Conservation (phyloP, 2,113 vertebrate species). For the Eulacestoma nigropectus region DNA sequence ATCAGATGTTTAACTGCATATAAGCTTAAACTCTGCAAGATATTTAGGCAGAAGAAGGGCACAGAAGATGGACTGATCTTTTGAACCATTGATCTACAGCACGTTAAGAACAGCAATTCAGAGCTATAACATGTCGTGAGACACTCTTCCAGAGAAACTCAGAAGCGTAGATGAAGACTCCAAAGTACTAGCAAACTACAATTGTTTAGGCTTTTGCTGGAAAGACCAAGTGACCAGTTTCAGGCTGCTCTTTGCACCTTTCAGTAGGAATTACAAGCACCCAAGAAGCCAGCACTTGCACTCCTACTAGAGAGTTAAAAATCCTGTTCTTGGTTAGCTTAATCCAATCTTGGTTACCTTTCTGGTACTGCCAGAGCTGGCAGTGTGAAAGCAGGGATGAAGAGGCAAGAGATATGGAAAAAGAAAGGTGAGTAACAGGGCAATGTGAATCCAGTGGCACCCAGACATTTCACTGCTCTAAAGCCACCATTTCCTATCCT, state of each 20-base stretch:
- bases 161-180: not conserved
- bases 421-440: not conserved
- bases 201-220: not conserved
- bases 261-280: not conserved
- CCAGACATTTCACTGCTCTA: not conserved
- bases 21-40: not conserved
- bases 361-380: not conserved
- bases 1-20: not conserved
- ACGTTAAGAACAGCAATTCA: not conserved
- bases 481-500: not conserved
- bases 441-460: not conserved
- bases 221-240: not conserved
- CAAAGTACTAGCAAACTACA: not conserved
- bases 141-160: not conserved
- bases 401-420: not conserved
- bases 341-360: not conserved
- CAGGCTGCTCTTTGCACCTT: not conserved
- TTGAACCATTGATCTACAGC: fast-evolving
- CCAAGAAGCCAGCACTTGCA: not conserved
- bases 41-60: not conserved
- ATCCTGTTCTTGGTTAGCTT: not conserved
- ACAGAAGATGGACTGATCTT: too few relatives aligned
- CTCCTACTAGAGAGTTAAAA: not conserved
- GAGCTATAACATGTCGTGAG: not conserved
- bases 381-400: not conserved